Base-by-base conservation (phyloP, 2,888 invertebrate genomes). In the Eucera pruinosa region DNA sequence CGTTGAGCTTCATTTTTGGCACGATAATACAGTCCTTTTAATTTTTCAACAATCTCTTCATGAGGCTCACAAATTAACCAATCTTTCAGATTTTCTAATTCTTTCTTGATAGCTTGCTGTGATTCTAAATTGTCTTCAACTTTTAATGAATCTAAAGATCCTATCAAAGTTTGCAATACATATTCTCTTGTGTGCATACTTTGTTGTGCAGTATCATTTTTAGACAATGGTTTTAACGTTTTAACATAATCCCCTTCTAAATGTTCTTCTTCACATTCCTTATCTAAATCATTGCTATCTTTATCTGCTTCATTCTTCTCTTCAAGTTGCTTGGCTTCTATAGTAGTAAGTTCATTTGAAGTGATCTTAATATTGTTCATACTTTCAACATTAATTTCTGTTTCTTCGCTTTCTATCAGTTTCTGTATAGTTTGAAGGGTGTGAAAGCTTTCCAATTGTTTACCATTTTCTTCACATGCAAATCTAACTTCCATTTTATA, bases 1-100 rank as follows among this genome's bases (percentile, higher is more conserved):
- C 94, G 93, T 33, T 95, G 94, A 87, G 93, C 93, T 82, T 93
- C 93, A 33, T 90, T 91, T 81, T 90, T 89, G 30, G 88, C 79
- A 58, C 88, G 85, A 78, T 89, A 89, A 71, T 90, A 90, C 7
- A 89, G 73, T 45, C 88, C 86, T 60, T 87, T 88, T 9, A 91
- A 73, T 78, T 87, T 89, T 58, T 86, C 83, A 5, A 89, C 65
- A 50, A 91, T 79, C 43, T 83, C 73, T 20, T 91, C 90, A 47
- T 85, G 86, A 9, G 88, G 70, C 67, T 90, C 91, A n/a, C 80
- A 87, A 11, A 86, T 68, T 23, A 91, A 72, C 91, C 90, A 91
- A 30, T 89, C 87, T 64, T 88, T 87, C 9, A 91, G 67, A 3
- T 86, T 86, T 43, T 90, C 88, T 50, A 91, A 71, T 68, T 91